phyloP scores from a whole-genome alignment of 1,140 invertebrate species.

The Apis laboriosa region DNA sequence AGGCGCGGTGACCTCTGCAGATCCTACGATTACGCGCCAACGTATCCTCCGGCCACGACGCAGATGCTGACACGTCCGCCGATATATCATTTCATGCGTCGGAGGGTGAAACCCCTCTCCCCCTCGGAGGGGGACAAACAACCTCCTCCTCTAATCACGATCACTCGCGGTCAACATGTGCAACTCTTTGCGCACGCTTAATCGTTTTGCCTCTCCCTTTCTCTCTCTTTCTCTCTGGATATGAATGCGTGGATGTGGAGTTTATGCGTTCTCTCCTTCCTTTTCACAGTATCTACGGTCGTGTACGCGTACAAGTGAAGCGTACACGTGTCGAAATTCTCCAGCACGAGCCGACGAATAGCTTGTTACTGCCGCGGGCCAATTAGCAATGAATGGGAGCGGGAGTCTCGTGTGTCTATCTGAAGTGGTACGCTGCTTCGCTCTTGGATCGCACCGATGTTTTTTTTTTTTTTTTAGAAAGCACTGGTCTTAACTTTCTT shows the following conservation, averaged over 20 bases:
- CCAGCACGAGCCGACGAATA: neutral
- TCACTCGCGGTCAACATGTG: neutral
- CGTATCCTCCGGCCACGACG: slow-evolving; percentile 8
- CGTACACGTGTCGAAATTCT: slow-evolving; percentile 26
- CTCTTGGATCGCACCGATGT: no score
- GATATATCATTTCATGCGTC: slow-evolving; percentile 54
- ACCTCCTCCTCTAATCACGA: slow-evolving; percentile 16
- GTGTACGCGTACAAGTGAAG: neutral
- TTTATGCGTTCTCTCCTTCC: neutral
- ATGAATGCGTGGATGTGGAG: no score
- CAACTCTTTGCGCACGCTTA: neutral
- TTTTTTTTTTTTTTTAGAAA: no score
- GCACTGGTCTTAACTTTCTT: no score
- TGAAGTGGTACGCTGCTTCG: no score
- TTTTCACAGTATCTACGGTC: neutral
- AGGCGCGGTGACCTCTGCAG: slow-evolving; percentile 52
- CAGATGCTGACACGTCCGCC: slow-evolving; percentile 18
- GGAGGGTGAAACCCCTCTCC: neutral
- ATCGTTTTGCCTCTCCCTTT: neutral
- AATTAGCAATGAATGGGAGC: slow-evolving; percentile 20
- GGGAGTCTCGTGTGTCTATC: neutral
- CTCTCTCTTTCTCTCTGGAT: no score
- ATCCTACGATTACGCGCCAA: slow-evolving; percentile 36
- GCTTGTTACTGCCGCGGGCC: neutral
- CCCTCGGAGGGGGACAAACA: no score